These are phyloP conservation scores for Spisula solida DNA, from an alignment of 2,888 invertebrate species.

Conservation along the genomic window DNA sequence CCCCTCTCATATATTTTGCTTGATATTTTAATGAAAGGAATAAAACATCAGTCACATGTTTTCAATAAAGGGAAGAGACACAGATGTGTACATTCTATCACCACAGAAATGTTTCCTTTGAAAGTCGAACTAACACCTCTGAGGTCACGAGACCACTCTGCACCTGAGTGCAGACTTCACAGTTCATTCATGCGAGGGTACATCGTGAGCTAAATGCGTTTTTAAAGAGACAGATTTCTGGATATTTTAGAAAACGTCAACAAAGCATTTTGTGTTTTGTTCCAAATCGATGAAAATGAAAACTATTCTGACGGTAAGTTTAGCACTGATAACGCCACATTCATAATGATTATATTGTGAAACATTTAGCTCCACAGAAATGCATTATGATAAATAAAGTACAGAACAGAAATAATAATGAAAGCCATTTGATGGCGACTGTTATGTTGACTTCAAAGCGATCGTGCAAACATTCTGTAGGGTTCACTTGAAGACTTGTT, in stretches of 20 bases:
- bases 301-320: not conserved
- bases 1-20: not conserved
- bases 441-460: too few relatives aligned
- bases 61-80: not conserved
- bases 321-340: not conserved
- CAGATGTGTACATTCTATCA: not conserved
- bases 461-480: too few relatives aligned
- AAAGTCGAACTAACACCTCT: not conserved
- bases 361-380: too few relatives aligned
- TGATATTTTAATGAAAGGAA: slow-evolving; percentile 6
- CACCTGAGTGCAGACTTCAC: not conserved
- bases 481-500: too few relatives aligned
- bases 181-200: not conserved
- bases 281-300: not conserved
- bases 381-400: not conserved
- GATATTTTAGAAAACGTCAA: not conserved
- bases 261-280: too few relatives aligned
- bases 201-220: too few relatives aligned
- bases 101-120: not conserved
- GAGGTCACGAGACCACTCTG: not conserved
- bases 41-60: not conserved
- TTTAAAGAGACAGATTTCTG: not conserved
- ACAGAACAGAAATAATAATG: not conserved
- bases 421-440: too few relatives aligned
- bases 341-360: too few relatives aligned